phyloP scores from a whole-genome alignment of 2,797 vertebrate genomes.

The Craterocephalus amniculus region DNA sequence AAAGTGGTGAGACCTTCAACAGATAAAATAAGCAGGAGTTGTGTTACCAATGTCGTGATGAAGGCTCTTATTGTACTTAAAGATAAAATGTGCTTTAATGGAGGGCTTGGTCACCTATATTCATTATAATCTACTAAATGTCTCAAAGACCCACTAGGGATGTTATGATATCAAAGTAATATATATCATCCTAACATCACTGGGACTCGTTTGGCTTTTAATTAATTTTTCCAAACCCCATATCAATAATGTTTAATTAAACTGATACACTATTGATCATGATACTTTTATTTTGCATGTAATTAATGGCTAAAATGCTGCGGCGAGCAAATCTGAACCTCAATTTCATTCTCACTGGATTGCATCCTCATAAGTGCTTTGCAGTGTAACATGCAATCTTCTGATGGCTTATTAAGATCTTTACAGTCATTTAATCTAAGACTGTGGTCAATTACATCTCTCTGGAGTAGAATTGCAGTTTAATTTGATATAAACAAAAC shows the following conservation, averaged over 20 bases:
- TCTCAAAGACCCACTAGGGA: slow-evolving; percentile 30
- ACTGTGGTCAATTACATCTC: slow-evolving; percentile 83
- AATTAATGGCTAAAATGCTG: slow-evolving; percentile 76
- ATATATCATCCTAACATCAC: slow-evolving; percentile 24
- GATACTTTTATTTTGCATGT: slow-evolving; percentile 58
- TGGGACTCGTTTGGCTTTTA: slow-evolving; percentile 44
- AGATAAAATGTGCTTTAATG: slow-evolving; percentile 30
- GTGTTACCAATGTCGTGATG: slow-evolving; percentile 22
- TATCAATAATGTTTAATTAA: slow-evolving; percentile 78
- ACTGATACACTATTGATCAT: slow-evolving; percentile 77
- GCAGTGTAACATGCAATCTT: slow-evolving; percentile 79
- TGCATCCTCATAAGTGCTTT: slow-evolving; percentile 79
- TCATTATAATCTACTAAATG: slow-evolving; percentile 31
- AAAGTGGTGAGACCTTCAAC: slow-evolving; percentile 29
- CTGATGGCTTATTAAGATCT: slow-evolving; percentile 85
- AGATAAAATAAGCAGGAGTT: slow-evolving; percentile 18
- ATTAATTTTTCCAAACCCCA: slow-evolving; percentile 66
- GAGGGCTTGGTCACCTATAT: slow-evolving; percentile 28
- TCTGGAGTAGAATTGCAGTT: slow-evolving; percentile 79
- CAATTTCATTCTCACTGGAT: slow-evolving; percentile 70
- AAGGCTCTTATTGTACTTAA: slow-evolving; percentile 29
- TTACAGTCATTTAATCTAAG: slow-evolving; percentile 83
- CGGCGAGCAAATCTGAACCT: slow-evolving; percentile 75
- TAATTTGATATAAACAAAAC: slow-evolving; percentile 86
- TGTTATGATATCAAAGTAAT: slow-evolving; percentile 41